Conservation (phyloP, 92 coral and sea anemone genomes). For the Chrysogorgia sp. region DNA sequence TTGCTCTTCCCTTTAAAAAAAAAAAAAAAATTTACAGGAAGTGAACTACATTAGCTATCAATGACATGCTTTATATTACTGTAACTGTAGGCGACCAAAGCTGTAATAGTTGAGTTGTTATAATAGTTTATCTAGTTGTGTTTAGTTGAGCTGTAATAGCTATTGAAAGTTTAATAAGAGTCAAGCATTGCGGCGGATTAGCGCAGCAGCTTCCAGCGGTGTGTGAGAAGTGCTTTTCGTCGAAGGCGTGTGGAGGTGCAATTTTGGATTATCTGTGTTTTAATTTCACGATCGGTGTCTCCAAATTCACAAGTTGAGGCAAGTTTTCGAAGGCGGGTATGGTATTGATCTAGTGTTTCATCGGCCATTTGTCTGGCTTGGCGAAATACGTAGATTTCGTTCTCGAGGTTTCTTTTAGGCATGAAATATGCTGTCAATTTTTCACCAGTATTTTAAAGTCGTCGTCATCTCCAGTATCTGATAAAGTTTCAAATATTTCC, state of each 20-base stretch:
- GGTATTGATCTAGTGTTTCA: constrained; percentile 21
- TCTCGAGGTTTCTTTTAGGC: constrained; percentile 39
- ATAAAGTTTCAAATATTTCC: constrained; percentile 43
- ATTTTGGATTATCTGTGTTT: constrained; percentile 1
- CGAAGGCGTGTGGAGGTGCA: constrained; percentile 7
- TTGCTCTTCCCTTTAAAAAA: too few relatives aligned
- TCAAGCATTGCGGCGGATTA: too few relatives aligned
- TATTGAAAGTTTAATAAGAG: too few relatives aligned
- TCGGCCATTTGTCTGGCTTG: constrained; percentile 33
- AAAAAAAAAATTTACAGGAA: too few relatives aligned
- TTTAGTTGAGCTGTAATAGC: too few relatives aligned
- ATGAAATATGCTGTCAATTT: constrained; percentile 50
- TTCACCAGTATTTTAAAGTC: constrained; percentile 41
- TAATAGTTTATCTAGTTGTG: too few relatives aligned
- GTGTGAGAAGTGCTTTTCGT: constrained; percentile 15
- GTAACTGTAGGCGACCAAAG: too few relatives aligned
- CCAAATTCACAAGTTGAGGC: background rate
- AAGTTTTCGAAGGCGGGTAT: constrained; percentile 13
- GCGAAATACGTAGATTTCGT: constrained; percentile 30
- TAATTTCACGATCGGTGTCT: background rate
- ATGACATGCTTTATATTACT: too few relatives aligned
- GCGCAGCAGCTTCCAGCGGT: too few relatives aligned
- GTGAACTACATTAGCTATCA: too few relatives aligned
- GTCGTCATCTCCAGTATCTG: constrained; percentile 48
- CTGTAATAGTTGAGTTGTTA: too few relatives aligned